Base-by-base conservation (phyloP, 2,797 vertebrate genomes). In the Malacoraja senta region DNA sequence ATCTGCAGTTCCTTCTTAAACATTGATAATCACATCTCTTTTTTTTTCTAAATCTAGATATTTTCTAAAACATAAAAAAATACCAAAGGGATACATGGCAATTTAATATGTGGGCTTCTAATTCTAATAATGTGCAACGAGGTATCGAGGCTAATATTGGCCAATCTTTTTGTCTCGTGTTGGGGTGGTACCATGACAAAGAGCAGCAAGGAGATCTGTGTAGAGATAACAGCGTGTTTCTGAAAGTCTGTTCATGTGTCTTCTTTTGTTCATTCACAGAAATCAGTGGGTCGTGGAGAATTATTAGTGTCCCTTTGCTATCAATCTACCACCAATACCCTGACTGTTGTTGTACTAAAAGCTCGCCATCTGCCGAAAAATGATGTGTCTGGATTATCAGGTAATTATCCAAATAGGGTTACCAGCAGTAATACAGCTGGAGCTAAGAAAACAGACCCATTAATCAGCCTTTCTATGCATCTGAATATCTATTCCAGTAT, bases 291-390 rank as follows among this genome's bases (percentile, higher is more conserved):
- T 9, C 97, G 97, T 84, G 99, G 98, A 29, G 99, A 99, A 95
- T 94, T 99, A 90, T 96, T 99, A 95, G 96, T 99, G 58, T 99
- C 99, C 93, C 97, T 99, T 93, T 99, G 98, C 94, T 99, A 99
- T 95, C 98, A 99, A 95, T 99, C 99, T 92, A 98, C 98, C 94
- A 99, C 98, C 94, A 99, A 98, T 94, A 98, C 98, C 6, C 97
- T 99, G 94, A 99, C 98, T 21, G 98, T 99, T 93, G 99, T 99
- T 94, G 98, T 99, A 93, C 97, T 99, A 94, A 99, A 99, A 96
- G 99, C 99, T 38, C 97, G 98, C n/a, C 98, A 99, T 94, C 96
- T 99, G 94, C 98, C 98, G 92, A 99, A 98, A 95, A 96, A 97
- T 65, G 98, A 99, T 94, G 97, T 97, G 94, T 98, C 97, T n/a